These are phyloP conservation scores for Drosophila subobscura DNA, from an alignment of 1,140 invertebrate species.

Conservation along the genomic window DNA sequence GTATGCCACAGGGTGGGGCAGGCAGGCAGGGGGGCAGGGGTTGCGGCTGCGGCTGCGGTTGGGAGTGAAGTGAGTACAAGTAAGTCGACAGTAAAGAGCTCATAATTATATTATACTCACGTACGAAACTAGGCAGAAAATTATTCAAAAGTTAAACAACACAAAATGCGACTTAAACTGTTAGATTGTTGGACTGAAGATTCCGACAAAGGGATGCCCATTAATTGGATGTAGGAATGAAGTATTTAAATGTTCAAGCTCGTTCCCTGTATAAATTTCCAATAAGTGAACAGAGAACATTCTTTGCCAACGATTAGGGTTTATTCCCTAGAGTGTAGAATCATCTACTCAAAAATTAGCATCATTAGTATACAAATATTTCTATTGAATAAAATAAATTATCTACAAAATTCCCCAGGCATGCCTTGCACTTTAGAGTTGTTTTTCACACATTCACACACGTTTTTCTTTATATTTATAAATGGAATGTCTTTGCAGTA, in stretches of 20 bases:
- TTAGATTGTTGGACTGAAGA: too few species aligned
- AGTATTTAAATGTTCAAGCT: too few species aligned
- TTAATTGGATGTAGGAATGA: too few species aligned
- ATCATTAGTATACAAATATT: too few species aligned
- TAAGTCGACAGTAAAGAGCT: constrained; percentile 70
- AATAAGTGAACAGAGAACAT: not conserved
- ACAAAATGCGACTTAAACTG: constrained; percentile 24
- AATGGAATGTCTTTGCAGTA: not conserved
- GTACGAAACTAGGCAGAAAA: constrained; percentile 77
- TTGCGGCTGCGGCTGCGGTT: constrained; percentile 11
- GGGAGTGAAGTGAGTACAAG: constrained; percentile 53
- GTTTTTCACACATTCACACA: too few species aligned
- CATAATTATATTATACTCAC: constrained; percentile 81
- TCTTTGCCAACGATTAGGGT: not conserved
- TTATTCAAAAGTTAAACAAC: constrained; percentile 42
- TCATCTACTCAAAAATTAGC: too few species aligned
- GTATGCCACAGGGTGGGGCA: constrained; percentile 38
- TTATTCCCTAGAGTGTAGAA: too few species aligned
- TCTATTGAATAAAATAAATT: not conserved
- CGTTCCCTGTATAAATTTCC: too few species aligned
- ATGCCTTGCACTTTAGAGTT: not conserved
- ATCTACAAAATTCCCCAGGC: too few species aligned
- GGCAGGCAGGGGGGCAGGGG: constrained; percentile 32
- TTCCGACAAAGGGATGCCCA: too few species aligned
- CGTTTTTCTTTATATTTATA: not conserved